Conservation (phyloP, 1,140 invertebrate species). For the Zaprionus taronus region DNA sequence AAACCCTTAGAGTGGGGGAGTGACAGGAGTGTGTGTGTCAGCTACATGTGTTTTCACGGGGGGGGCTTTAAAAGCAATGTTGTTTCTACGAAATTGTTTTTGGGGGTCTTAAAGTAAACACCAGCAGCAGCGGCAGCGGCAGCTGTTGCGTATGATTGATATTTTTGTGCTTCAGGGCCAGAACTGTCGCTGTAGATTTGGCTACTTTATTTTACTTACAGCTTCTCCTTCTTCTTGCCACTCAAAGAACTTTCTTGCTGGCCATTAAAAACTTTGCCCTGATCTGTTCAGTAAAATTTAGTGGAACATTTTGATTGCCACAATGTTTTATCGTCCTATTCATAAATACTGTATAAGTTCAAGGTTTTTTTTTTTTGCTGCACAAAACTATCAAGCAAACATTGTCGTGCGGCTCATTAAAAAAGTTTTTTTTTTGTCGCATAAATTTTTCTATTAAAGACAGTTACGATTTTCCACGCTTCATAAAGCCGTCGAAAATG, state of each 20-base stretch:
- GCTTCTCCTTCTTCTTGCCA: neutral
- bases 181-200: conserved; percentile 29
- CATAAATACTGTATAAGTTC: conserved; percentile 22
- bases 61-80: conserved; percentile 76
- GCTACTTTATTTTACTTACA: conserved; percentile 9
- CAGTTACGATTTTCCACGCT: conserved; percentile 51
- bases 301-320: conserved; percentile 23
- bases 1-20: neutral
- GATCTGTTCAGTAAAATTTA: conserved; percentile 42
- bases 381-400: conserved; percentile 12
- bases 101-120: conserved; percentile 49
- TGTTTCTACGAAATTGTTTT: conserved; percentile 66
- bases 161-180: conserved; percentile 42
- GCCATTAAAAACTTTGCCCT: conserved; percentile 17
- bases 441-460: conserved; percentile 69
- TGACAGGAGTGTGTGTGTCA: conserved; percentile 29
- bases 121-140: conserved; percentile 10
- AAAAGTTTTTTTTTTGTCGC: conserved; percentile 28
- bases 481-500: conserved; percentile 55
- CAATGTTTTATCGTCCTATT: conserved; percentile 24
- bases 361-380: conserved; percentile 6
- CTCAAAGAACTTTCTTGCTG: neutral
- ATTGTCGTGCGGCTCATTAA: conserved; percentile 40
- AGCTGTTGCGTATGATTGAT: conserved; percentile 65
- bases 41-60: conserved; percentile 64